A percentile compares a stretch with the other conserved stretches of the same genome.
Evolutionary conservation across 2,113 vertebrate species (phyloP).

Genomic region (Ranitomeya imitator): DNA sequence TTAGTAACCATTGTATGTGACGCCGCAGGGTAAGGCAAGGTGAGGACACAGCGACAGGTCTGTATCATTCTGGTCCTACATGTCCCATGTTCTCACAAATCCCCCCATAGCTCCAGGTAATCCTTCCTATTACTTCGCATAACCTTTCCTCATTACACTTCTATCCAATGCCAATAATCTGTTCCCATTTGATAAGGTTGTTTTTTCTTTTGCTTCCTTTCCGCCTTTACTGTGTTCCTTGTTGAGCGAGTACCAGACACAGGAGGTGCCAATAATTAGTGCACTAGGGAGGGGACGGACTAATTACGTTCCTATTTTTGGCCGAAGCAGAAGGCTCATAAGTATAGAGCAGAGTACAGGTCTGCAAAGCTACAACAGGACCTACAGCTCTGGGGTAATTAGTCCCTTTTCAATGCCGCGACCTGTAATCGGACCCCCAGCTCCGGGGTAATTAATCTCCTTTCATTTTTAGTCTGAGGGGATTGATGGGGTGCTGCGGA

Average conservation of each 20-base stretch:
- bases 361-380: slow-evolving; percentile 11
- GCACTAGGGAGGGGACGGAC: background rate
- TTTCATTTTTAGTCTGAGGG: slow-evolving; percentile 8
- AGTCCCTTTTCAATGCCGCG: slow-evolving; percentile 31
- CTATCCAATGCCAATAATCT: background rate
- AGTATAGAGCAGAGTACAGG: slow-evolving; percentile 24
- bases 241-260: slow-evolving; percentile 28
- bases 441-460: slow-evolving; percentile 26
- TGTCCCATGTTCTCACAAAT: slow-evolving; percentile 2
- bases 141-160: slow-evolving; percentile 19
- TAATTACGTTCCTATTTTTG: slow-evolving; percentile 55
- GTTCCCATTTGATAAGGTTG: background rate
- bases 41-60: background rate
- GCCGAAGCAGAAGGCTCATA: slow-evolving; percentile 34
- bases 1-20: too few relatives aligned
- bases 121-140: slow-evolving; percentile 21
- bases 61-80: background rate
- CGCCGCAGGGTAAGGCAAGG: too few relatives aligned
- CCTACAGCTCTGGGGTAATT: slow-evolving; percentile 25
- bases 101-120: background rate
- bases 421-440: slow-evolving; percentile 22
- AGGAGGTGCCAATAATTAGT: slow-evolving; percentile 44
- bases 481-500: slow-evolving; percentile 18
- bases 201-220: background rate
- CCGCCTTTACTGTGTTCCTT: background rate